Percentiles rank a stretch among this genome's conserved stretches.
These are phyloP conservation scores for Kryptolebias ocellatus DNA, from an alignment of 2,797 vertebrate genomes.

Conservation along the genomic window DNA sequence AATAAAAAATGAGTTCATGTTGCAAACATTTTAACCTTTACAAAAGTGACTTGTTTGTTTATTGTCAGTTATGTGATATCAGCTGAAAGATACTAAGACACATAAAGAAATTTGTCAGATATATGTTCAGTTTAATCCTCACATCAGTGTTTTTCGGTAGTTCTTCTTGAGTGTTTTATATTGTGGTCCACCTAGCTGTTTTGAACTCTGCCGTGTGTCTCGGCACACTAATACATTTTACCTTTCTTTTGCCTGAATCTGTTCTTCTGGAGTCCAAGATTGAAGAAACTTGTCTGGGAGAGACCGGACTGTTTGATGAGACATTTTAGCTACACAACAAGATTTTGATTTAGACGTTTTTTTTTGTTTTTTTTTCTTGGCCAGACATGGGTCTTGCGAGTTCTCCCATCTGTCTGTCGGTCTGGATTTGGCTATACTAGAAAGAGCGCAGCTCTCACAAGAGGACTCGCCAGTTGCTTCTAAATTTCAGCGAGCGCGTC, in stretches of 20 bases:
- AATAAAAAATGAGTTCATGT: not conserved
- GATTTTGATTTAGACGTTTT: not conserved
- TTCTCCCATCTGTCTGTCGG: constrained; percentile 43
- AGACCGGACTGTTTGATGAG: constrained; percentile 32
- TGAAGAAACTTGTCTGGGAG: constrained; percentile 19
- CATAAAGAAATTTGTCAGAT: no score
- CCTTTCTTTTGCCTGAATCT: not conserved
- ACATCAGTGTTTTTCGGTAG: no score
- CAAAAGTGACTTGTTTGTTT: not conserved
- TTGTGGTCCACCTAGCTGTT: no score
- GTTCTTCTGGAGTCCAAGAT: constrained; percentile 14
- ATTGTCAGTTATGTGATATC: not conserved
- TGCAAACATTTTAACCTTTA: no score
- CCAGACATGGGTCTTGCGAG: constrained; percentile 29
- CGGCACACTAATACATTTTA: not conserved
- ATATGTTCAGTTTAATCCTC: no score
- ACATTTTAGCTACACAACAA: constrained; percentile 41
- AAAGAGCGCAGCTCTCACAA: constrained; percentile 24
- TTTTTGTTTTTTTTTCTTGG: constrained; percentile 7
- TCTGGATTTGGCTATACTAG: constrained; percentile 11
- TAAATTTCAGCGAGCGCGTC: constrained; percentile 10
- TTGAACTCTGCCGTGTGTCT: no score
- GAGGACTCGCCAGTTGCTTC: not conserved
- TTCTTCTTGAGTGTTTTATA: no score
- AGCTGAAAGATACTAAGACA: not conserved